A percentile compares a stretch with the other conserved stretches of the same genome.
phyloP scores from a whole-genome alignment of 2,888 invertebrate genomes.

The Dorcus hopei region DNA sequence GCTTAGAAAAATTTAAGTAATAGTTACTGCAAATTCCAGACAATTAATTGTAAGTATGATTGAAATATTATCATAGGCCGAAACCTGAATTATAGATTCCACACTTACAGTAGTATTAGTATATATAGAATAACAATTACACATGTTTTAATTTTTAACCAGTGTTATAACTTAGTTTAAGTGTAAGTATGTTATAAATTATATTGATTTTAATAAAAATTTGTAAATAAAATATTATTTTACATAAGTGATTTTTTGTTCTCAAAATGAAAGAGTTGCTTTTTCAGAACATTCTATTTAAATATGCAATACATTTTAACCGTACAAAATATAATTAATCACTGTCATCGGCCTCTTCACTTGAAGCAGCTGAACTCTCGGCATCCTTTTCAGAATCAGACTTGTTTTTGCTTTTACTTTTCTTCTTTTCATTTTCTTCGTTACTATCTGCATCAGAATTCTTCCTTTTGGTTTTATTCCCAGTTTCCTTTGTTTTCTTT shows the following conservation, averaged over 20 bases:
- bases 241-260: not conserved
- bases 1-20: slow-evolving; percentile 43
- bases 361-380: slow-evolving; percentile 46
- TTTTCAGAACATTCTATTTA: not conserved
- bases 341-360: slow-evolving; percentile 42
- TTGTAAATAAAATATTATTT: no score
- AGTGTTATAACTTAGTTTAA: no score
- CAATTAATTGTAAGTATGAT: no score
- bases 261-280: not conserved
- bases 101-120: no score
- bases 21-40: no score
- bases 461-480: slow-evolving; percentile 12
- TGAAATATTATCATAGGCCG: no score
- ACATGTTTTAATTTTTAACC: no score
- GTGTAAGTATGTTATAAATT: no score
- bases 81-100: no score
- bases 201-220: no score
- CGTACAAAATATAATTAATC: slow-evolving; percentile 17
- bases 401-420: slow-evolving; percentile 48
- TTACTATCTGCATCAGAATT: slow-evolving; percentile 8
- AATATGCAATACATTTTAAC: not conserved
- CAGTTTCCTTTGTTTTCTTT: slow-evolving; percentile 34
- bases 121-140: no score
- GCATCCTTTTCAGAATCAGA: slow-evolving; percentile 44
- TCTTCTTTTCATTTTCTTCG: slow-evolving; percentile 41